Base-by-base conservation (phyloP, 2,113 vertebrate genomes). In the Rhizomys pruinosus region DNA sequence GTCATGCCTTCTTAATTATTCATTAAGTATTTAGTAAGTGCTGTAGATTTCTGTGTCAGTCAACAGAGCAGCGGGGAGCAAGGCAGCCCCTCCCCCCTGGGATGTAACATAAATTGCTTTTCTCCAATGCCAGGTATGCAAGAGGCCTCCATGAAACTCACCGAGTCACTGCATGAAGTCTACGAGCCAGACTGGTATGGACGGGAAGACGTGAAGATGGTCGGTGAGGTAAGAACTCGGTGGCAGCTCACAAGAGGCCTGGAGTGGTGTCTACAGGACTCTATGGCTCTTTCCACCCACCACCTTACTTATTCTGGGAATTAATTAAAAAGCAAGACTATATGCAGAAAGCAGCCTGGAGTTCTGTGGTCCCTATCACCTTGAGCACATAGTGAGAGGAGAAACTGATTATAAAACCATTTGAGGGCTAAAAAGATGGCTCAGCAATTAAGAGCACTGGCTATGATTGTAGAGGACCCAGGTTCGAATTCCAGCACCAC, bases 101-200 rank as follows among this genome's bases (percentile, higher is more conserved):
- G 11, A 2, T 87, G 34, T 84, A 94, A 96, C 13, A 16, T 44
- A 16, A 0, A 0, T 44, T 95, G 57, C 89, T 96, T 79, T 89
- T 73, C 61, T 97, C 32, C 66, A 78, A 88, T 61, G 39, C 95
- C 96, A 99, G 99, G 98, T 44, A 99, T 99, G 99, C 99, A 99
- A 93, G 99, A 99, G 97, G 99, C 99, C 34, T 99, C 99, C 12
- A 99, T 99, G 97, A 99, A 99, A 93, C 98, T 99, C 94, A 99
- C 99, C 0, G 99, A 99, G 97, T 99, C 99, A 5, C 98, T 99
- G 37, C 99, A 99, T 42, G 99, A 99, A 97, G 99, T 99, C 34
- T 99, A 99, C 5, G 99, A 99, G 90, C 99, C 99, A 5, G 99
- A 99, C 9, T 99, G 99, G 99, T 99, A 99, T 0, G 99, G 99